Evolutionary conservation across 2,797 vertebrate species (phyloP), one percentile per base, ranked within the genome.

Genomic region (Heteromormyrus szaboi): DNA sequence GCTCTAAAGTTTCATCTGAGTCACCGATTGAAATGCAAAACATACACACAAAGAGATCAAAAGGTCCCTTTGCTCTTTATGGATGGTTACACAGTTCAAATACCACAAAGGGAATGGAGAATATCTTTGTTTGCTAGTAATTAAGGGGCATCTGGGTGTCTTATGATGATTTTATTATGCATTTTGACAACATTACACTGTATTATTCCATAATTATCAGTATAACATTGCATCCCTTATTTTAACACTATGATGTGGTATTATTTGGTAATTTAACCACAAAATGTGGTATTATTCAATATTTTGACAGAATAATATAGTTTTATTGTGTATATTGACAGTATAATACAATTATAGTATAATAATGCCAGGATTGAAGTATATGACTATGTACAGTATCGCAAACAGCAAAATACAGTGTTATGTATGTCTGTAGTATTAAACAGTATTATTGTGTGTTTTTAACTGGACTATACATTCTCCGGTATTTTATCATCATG

Each of bases 1-100:
- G 85, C 85, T 86, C 85, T 37, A 86, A 86, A 56, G 85, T 87
- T 87, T 68, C 86, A 87, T 87, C 37, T 68, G 37, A 87, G n/a
- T 65, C 41, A 25, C 54, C 86, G 56, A 87, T 46, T 68, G 22
- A 87, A 65, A 87, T 59, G 53, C 51, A 86, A 86, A 86, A 59
- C 12, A 86, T 86, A 56, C 53, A 86, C 53, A 86, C 12, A 54
- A 37, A 54, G 17, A 59, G 51, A 56, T 86, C 84, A 86, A 56
- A 86, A 86, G 85, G 85, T 86, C 85, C 51, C 85, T 86, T 86
- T 86, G 22, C 85, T 86, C 44, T 56, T 86, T 56, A 86, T 86
- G 25, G 85, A 48, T 37, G 50, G 51, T 56, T 86, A 86, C 51
- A 56, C 50, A 86, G 85, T 54, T 86, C 85, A 86, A 54, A 86